Evolutionary conservation across 2,797 vertebrate species (phyloP).

Genomic region (Merluccius polli): DNA sequence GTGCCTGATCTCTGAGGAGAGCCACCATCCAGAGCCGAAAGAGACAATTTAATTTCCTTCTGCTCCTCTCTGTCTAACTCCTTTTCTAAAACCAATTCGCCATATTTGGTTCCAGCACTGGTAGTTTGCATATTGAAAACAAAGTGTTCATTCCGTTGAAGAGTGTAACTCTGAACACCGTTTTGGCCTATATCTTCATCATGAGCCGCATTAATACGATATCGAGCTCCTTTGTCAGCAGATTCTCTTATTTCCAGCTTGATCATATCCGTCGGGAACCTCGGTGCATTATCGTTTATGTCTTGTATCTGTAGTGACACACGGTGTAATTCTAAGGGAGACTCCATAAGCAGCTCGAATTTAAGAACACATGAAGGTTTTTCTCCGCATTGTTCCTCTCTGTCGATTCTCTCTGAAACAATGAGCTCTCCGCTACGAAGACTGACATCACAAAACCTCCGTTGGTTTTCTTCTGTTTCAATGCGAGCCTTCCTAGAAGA

Average conservation of each 20-base stretch:
- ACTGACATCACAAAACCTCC: slow-evolving; percentile 51
- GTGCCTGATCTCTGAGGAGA: slow-evolving; percentile 63
- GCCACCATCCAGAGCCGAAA: slow-evolving; percentile 64
- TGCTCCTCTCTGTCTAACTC: slow-evolving; percentile 63
- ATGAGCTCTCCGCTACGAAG: slow-evolving; percentile 52
- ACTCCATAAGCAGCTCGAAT: slow-evolving; percentile 71
- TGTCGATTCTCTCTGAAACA: slow-evolving; percentile 59
- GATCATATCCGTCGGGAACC: slow-evolving; percentile 58
- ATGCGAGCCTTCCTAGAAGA: slow-evolving; percentile 48
- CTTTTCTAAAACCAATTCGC: slow-evolving; percentile 54
- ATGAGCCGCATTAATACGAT: slow-evolving; percentile 49
- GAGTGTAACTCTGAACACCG: slow-evolving; percentile 61
- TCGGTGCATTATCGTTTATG: slow-evolving; percentile 74
- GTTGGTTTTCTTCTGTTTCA: slow-evolving; percentile 36
- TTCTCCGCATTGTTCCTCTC: slow-evolving; percentile 60
- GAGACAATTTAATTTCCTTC: slow-evolving; percentile 27
- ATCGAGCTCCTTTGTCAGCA: slow-evolving; percentile 39
- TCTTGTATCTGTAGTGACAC: slow-evolving; percentile 67
- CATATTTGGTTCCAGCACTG: slow-evolving; percentile 32
- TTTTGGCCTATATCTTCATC: slow-evolving; percentile 61
- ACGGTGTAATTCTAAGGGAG: slow-evolving; percentile 63
- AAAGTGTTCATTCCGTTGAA: slow-evolving; percentile 57
- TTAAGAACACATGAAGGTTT: slow-evolving; percentile 60
- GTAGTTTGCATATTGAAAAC: slow-evolving; percentile 31
- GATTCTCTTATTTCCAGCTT: slow-evolving; percentile 58